Base-by-base conservation (phyloP, 2,888 invertebrate species). In the Petrolisthes manimaculis region DNA sequence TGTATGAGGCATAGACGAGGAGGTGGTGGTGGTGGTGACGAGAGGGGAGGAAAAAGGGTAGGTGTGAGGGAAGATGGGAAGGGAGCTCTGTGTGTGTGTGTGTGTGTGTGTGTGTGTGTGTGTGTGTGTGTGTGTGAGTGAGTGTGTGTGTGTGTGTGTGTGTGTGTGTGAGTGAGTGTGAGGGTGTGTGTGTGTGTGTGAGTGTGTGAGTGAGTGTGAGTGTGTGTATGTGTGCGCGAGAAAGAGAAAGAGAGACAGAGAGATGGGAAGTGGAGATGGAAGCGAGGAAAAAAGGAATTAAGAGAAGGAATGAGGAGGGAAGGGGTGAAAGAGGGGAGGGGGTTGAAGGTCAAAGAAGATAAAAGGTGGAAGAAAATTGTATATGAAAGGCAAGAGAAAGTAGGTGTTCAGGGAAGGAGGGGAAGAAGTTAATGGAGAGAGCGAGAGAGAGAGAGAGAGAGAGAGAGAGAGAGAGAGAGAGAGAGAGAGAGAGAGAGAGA, bases 401-500 rank as follows among this genome's bases (percentile, higher is more conserved):
- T 12, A 56, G n/a, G 24, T 3, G 55, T n/a, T 14, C 37, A 67
- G 67, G 55, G 18, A 67, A 14, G 18, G 78, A 53, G 78, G 3
- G 53, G 53, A 53, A 75, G 75, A 53, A 12, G 3, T 37, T 37
- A 9, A 54, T 53, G 61, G 21, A 61, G 56, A 81, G 24, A 61
- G 56, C 21, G 56, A 81, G 56, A 61, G 24, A 81, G 56, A 61
- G 56, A 9, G 82, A 51, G 67, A 51, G 21, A 21, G 67, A 51
- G 37, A 51, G 56, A 18, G 83, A 83, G 74, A 74, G 74, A 83
- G 83, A 83, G 83, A 78, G 78, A 78, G 67, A 61, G 61, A 67
- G 53, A 12, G 53, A 78, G 18, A 12, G 69, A 83, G n/a, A 6
- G 14, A 5, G 12, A 18, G 12, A 53, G 54, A 14, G 8, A 14